Evolutionary conservation across 1,140 invertebrate species (phyloP), one percentile per base, ranked within the genome.

Genomic region (Scaptomyza pallida): DNA sequence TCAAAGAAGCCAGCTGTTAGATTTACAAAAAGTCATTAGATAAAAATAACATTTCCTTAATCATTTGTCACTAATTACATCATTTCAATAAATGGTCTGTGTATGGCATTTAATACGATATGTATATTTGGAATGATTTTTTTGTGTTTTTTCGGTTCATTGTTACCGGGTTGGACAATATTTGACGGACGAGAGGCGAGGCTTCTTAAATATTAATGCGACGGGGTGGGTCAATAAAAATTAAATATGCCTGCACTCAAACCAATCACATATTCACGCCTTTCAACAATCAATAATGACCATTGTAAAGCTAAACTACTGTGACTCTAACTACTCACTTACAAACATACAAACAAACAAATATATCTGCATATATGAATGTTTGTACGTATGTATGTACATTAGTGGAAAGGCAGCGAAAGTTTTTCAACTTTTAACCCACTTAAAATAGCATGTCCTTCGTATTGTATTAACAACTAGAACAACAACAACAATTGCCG

Each of bases 361-460:
- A 15, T 33, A 12, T 23, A 10, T 26, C 23, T 26, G 5, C 23
- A 26, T 26, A n/a, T 52, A 45, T 61, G 40, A 19, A 26, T 57
- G 12, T 8, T 9, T 26, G 23, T 26, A 26, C 6, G 23, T 26
- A 4, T 30, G 8, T 16, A 17, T 62, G 55, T 35, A 51, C 68
- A 23, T 44, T 30, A 15, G 19, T n/a, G 3, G 33, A 37, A n/a
- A n/a, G 21, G 50, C 15, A 80, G 68, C 16, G 72, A 85, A 83
- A 82, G 60, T 78, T 88, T 81, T 75, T 78, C 83, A 88, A 88
- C 83, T 88, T 86, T 88, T 86, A 86, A 88, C 82, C 82, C 82
- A 86, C 82, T 86, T 86, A 86, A 86, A 86, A 86, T 86, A 86
- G 82, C 83, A 78, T 88, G 82, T 86, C 82, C 82, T 86, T 86